Conservation (phyloP, 1,140 invertebrate species). For the Drosophila kanapiae region DNA sequence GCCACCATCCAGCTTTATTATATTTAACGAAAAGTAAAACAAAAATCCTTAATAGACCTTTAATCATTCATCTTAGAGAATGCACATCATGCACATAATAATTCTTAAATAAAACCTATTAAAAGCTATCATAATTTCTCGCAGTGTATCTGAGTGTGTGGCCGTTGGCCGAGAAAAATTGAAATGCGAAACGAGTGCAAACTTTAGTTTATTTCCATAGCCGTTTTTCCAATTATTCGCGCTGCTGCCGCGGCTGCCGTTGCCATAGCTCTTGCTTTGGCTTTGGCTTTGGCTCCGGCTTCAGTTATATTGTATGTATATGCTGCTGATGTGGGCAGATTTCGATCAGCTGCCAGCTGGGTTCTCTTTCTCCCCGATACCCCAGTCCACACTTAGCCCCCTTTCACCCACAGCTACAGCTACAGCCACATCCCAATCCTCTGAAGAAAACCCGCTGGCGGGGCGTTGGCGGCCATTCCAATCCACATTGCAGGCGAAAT, state of each 20-base stretch:
- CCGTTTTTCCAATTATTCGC: constrained; percentile 76
- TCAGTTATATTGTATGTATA: constrained; percentile 7
- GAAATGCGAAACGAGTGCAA: constrained; percentile 75
- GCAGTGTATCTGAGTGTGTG: constrained; percentile 30
- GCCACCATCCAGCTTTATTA: too few species aligned
- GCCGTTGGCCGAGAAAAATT: constrained; percentile 58
- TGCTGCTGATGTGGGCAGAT: constrained; percentile 73
- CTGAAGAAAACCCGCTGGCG: constrained; percentile 46
- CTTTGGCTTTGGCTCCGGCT: constrained; percentile 5
- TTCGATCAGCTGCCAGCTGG: constrained; percentile 55
- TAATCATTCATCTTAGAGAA: not conserved
- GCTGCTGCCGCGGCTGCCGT: constrained; percentile 48
- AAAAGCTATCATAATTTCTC: not conserved
- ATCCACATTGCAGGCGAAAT: constrained; percentile 74
- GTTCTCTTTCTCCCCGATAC: constrained; percentile 15
- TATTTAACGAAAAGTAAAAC: too few species aligned
- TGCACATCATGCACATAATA: not conserved
- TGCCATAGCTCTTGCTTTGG: constrained; percentile 22
- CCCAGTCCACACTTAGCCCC: constrained; percentile 24
- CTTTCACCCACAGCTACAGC: constrained; percentile 31
- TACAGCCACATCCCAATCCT: constrained; percentile 10
- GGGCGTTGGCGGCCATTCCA: constrained; percentile 67
- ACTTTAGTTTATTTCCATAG: constrained; percentile 79
- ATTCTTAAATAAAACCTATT: rapidly evolving
- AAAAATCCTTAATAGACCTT: too few species aligned